Evolutionary conservation across 2,113 vertebrate genomes (phyloP), one percentile per base, ranked within the genome.

Genomic region (Peromyscus californicus): DNA sequence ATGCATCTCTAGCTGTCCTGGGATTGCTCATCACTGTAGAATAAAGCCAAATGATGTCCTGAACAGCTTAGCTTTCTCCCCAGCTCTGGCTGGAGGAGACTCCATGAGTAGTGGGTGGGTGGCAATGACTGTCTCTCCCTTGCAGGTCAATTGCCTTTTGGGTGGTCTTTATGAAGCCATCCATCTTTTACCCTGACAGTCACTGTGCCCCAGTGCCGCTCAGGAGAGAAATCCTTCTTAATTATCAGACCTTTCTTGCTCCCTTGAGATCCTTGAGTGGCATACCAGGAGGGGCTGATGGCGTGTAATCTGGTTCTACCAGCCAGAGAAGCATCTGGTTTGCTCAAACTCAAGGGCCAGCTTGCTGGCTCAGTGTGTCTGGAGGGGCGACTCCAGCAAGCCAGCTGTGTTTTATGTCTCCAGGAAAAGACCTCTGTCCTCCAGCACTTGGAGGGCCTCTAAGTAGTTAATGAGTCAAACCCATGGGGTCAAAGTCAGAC

Each of bases 151-250:
- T 96, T 97, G 96, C 96, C 96, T 98, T 97, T 96, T 90, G 95
- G 98, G 95, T 97, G 96, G 96, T 93, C 97, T 97, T 98, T 97
- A 98, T 97, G 94, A 97, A 97, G 93, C 42, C 79, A 97, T 97
- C 78, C 92, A 85, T 98, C 96, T 95, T 95, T 91, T 72, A 89
- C 84, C 69, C 94, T 95, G 97, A 97, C 97, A 98, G 95, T 98
- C 97, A 95, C 95, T 91, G 82, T 97, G 97, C 96, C 90, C 96
- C n/a, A 84, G 76, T 84, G 85, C 51, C 54, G 91, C 93, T 96
- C 96, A 91, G 95, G 95, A 96, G 96, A 97, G 92, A 95, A 96
- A 98, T 98, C 97, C 89, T 97, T 97, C 97, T 98, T 98, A 97
- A 98, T 98, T 98, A 98, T 95, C 82, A 96, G 94, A 31, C 82